Percentiles rank a stretch among this genome's conserved stretches.
Conservation (phyloP, 2,888 invertebrate genomes). For the Lycia hirtaria region DNA sequence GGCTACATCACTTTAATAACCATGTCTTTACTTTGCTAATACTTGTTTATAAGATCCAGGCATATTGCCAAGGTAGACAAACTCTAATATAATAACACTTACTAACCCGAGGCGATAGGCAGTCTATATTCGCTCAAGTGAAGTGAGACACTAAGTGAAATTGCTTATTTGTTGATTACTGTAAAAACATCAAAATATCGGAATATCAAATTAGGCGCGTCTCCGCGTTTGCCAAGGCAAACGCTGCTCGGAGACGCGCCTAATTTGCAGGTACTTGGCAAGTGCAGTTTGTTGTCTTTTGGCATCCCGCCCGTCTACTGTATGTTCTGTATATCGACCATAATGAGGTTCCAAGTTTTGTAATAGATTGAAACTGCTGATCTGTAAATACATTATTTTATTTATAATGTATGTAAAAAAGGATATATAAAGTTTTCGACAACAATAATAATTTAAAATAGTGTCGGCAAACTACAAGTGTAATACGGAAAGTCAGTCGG, state of each 20-base stretch:
- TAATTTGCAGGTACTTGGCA: no score
- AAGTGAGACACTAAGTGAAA: no score
- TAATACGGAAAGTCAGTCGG: no score
- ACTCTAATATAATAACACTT: neutral
- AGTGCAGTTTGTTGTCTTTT: slow-evolving; percentile 14
- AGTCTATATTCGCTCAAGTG: no score
- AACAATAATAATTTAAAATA: no score
- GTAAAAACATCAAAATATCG: no score
- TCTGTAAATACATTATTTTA: neutral
- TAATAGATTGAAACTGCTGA: no score
- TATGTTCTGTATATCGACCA: slow-evolving; percentile 5
- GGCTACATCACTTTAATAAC: neutral
- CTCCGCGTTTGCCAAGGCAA: slow-evolving; percentile 1
- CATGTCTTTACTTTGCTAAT: neutral
- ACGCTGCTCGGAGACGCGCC: no score
- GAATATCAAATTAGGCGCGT: neutral
- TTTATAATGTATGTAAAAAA: neutral
- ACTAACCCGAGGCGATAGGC: neutral
- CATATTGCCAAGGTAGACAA: slow-evolving; percentile 5
- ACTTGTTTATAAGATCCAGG: neutral
- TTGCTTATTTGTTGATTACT: neutral
- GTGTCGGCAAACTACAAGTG: no score
- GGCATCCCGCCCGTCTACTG: slow-evolving; percentile 21
- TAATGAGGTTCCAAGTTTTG: slow-evolving; percentile 10
- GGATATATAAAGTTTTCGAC: no score